Evolutionary conservation across 2,797 vertebrate species (phyloP).

Genomic region (Tympanoctomys barrerae): DNA sequence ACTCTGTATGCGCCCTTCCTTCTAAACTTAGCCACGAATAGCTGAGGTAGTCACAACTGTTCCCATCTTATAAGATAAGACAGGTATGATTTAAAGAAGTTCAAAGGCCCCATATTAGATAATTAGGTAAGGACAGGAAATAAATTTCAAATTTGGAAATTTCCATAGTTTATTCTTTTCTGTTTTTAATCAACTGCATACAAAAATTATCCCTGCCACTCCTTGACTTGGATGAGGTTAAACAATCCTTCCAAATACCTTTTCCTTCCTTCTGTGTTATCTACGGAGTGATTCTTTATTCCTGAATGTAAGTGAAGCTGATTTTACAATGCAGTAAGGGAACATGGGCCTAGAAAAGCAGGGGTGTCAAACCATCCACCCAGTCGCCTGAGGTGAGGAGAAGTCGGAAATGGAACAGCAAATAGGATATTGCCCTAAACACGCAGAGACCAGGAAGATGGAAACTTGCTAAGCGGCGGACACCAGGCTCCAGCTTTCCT

Average conservation of each 20-base stretch:
- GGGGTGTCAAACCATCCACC: neutral
- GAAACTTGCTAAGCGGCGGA: neutral
- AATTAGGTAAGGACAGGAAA: neutral
- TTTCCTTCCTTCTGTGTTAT: neutral
- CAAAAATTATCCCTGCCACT: neutral
- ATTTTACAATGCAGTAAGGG: neutral
- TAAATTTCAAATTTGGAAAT: neutral
- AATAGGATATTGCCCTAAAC: neutral
- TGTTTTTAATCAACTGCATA: neutral
- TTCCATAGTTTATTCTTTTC: neutral
- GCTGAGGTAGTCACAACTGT: neutral
- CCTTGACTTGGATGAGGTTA: neutral
- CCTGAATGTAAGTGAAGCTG: neutral
- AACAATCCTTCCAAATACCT: neutral
- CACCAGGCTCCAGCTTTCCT: no score
- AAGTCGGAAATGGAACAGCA: neutral
- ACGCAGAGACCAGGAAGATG: neutral
- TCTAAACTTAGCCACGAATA: neutral
- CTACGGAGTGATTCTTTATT: neutral
- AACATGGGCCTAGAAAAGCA: neutral
- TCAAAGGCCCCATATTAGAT: neutral
- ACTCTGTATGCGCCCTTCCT: neutral
- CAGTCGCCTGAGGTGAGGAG: neutral
- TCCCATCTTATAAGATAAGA: neutral
- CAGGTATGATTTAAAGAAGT: neutral